Evolutionary conservation across 2,797 vertebrate genomes (phyloP).

Genomic region (Mormyrus proboscirostris): DNA sequence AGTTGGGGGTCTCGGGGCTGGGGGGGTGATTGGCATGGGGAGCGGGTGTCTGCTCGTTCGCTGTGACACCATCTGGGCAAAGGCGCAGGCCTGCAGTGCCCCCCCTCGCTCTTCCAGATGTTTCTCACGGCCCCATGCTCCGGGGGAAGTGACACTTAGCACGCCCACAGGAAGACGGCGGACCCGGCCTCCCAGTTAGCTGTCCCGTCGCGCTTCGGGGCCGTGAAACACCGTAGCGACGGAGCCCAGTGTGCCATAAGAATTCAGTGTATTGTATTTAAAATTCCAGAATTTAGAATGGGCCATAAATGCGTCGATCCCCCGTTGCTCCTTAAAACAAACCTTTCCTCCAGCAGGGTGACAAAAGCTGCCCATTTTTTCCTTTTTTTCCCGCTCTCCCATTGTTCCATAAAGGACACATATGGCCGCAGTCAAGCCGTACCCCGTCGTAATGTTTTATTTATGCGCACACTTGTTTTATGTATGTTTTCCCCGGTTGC

Average conservation of each 20-base stretch:
- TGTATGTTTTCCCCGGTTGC: constrained; percentile 1
- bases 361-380: constrained; percentile 22
- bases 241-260: neutral
- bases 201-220: neutral
- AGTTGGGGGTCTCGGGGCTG: constrained; percentile 13
- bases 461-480: constrained; percentile 13
- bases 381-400: constrained; percentile 21
- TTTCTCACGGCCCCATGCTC: constrained; percentile 50
- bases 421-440: constrained; percentile 26
- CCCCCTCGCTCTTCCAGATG: constrained; percentile 65
- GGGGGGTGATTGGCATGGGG: constrained; percentile 57
- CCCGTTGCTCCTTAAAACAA: constrained; percentile 51
- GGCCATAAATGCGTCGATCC: constrained; percentile 53
- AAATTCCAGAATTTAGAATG: neutral
- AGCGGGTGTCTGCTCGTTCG: constrained; percentile 63
- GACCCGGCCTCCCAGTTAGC: neutral
- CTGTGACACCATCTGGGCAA: constrained; percentile 75
- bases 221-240: neutral
- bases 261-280: neutral
- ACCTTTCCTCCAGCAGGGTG: constrained; percentile 35
- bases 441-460: constrained; percentile 17
- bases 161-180: constrained; percentile 27
- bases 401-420: constrained; percentile 35
- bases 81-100: constrained; percentile 67
- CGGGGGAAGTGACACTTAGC: constrained; percentile 32